Evolutionary conservation across 1,140 invertebrate species (phyloP).

Genomic region (Ectropis grisescens): DNA sequence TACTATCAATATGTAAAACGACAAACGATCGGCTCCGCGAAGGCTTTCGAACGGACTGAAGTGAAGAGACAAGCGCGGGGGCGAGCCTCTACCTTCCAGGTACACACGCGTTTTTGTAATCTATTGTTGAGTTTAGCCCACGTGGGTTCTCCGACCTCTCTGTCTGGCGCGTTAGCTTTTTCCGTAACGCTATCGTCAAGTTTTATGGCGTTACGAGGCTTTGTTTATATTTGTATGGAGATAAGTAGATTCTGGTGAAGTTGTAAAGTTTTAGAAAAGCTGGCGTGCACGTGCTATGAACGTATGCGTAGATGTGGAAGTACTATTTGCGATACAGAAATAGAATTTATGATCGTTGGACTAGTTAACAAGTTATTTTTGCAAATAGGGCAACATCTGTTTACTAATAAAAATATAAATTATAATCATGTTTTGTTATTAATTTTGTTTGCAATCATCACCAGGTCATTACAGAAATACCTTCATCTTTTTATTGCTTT

Average conservation of each 20-base stretch:
- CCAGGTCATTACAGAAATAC: too few species aligned
- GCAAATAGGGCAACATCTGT: too few species aligned
- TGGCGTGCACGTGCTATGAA: constrained; percentile 25
- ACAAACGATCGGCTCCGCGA: constrained; percentile 19
- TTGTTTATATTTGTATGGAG: constrained; percentile 50
- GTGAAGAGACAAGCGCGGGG: constrained; percentile 17
- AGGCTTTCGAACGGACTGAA: constrained; percentile 43
- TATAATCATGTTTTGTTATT: too few species aligned
- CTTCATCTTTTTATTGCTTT: too few species aligned
- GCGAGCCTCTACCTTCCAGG: constrained; percentile 52
- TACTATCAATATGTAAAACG: too few species aligned
- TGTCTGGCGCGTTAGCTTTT: constrained; percentile 17
- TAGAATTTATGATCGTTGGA: too few species aligned
- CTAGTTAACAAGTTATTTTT: too few species aligned
- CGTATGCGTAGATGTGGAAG: not conserved
- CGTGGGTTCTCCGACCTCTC: constrained; percentile 35
- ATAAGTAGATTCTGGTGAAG: constrained; percentile 22
- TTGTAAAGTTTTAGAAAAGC: constrained; percentile 23
- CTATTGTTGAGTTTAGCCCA: constrained; percentile 60
- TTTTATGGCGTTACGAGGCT: constrained; percentile 19
- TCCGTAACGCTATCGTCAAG: constrained; percentile 16
- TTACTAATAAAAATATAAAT: too few species aligned
- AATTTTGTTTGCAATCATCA: too few species aligned
- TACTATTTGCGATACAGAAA: too few species aligned
- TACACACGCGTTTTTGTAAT: constrained; percentile 48